These are phyloP conservation scores for Bos indicus DNA, from an alignment of 2,113 vertebrate genomes.

Conservation along the genomic window DNA sequence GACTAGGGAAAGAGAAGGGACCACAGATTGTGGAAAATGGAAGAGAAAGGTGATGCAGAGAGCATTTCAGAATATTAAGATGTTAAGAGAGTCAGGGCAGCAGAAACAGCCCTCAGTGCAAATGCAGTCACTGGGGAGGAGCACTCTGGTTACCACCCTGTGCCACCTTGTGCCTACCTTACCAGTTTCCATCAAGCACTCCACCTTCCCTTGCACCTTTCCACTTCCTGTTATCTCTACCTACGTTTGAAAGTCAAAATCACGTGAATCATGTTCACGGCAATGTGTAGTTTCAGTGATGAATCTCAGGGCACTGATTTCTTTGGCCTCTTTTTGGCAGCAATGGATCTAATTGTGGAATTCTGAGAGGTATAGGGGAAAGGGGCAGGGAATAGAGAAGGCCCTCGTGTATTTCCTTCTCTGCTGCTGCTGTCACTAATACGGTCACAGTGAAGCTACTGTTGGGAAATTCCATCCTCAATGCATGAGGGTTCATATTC, in stretches of 20 bases:
- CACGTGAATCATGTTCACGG: background rate
- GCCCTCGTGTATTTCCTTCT: fast-evolving
- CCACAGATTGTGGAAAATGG: background rate
- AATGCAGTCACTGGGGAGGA: background rate
- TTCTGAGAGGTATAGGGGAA: background rate
- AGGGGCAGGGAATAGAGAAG: background rate
- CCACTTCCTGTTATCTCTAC: background rate
- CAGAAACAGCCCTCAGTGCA: too few relatives aligned
- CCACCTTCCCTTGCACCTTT: background rate
- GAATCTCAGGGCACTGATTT: background rate
- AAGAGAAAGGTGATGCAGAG: background rate
- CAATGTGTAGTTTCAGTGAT: background rate
- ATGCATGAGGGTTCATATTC: background rate
- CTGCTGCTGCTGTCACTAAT: too few relatives aligned
- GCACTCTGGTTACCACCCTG: background rate
- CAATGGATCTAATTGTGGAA: background rate
- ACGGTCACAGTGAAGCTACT: fast-evolving
- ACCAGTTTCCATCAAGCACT: background rate
- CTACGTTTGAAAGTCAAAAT: background rate
- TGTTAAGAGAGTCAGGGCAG: background rate
- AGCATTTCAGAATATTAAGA: background rate
- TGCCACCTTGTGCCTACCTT: background rate
- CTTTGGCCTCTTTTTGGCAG: background rate
- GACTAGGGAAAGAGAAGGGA: background rate
- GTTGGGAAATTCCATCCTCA: background rate